Evolutionary conservation across 2,888 invertebrate genomes (phyloP).

Genomic region (Elgonia sp.): DNA sequence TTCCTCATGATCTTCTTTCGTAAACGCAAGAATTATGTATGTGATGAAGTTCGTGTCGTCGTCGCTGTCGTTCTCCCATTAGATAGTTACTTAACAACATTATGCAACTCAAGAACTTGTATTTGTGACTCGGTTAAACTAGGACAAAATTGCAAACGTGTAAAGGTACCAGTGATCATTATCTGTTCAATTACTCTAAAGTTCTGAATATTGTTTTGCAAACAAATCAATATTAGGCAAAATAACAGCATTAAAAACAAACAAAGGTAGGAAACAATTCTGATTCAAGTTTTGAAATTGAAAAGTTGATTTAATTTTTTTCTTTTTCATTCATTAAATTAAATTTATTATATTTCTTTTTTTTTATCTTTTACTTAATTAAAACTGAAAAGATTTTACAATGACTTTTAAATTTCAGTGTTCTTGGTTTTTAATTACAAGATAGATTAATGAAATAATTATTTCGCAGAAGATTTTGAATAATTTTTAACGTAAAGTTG

Average conservation of each 20-base stretch:
- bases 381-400: too few species aligned
- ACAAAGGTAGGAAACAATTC: not conserved
- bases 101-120: constrained; percentile 60
- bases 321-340: too few species aligned
- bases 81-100: constrained; percentile 65
- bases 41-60: constrained; percentile 50
- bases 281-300: too few species aligned
- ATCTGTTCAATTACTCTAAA: constrained; percentile 48
- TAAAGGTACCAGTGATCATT: constrained; percentile 44
- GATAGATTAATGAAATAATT: too few species aligned
- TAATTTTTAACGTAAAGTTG: not conserved
- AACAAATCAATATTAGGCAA: constrained; percentile 9
- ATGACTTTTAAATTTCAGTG: too few species aligned
- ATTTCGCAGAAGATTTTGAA: not conserved
- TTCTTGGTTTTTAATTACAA: too few species aligned
- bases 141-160: constrained; percentile 46
- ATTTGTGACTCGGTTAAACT: constrained; percentile 57
- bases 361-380: too few species aligned
- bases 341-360: too few species aligned
- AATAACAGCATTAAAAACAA: not conserved
- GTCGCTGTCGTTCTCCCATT: constrained; percentile 34
- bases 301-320: too few species aligned
- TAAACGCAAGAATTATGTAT: constrained; percentile 42
- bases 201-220: constrained; percentile 27
- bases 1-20: constrained; percentile 29